phyloP scores from a whole-genome alignment of 2,113 vertebrate genomes.

The Orthonyx spaldingii region DNA sequence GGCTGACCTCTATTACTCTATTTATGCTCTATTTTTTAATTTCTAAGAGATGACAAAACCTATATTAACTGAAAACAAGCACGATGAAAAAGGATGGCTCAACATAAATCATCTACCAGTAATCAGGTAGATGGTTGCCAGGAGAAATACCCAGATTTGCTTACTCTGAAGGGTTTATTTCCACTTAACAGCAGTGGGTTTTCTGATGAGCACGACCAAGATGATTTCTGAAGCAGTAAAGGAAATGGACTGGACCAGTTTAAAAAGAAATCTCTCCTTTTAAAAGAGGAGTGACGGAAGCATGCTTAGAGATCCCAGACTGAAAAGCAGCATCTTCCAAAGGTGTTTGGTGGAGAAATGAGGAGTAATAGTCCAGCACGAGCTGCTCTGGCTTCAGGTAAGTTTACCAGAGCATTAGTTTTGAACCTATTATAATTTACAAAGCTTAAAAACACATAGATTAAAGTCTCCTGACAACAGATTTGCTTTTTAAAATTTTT shows the following conservation, averaged over 20 bases:
- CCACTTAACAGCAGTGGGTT: not conserved
- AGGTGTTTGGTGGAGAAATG: not conserved
- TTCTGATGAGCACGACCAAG: not conserved
- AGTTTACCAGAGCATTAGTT: not conserved
- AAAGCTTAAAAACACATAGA: not conserved
- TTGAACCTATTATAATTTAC: not conserved
- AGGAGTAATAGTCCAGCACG: not conserved
- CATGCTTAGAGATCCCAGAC: not conserved
- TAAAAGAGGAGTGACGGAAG: not conserved
- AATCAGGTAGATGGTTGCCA: not conserved
- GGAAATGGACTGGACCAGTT: not conserved
- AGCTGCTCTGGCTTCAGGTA: not conserved
- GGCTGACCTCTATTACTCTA: not conserved
- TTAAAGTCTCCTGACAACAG: not conserved
- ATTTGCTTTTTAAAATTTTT: not conserved
- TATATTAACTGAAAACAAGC: not conserved
- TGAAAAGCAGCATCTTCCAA: not conserved
- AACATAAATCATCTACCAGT: not conserved
- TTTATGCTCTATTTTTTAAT: not conserved
- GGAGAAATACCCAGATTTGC: not conserved
- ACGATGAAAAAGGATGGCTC: not conserved
- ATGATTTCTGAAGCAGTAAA: not conserved
- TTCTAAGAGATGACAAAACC: not conserved
- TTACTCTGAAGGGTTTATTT: not conserved
- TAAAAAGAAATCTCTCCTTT: not conserved